phyloP scores from a whole-genome alignment of 2,888 invertebrate species.

The Cetonia aurata region DNA sequence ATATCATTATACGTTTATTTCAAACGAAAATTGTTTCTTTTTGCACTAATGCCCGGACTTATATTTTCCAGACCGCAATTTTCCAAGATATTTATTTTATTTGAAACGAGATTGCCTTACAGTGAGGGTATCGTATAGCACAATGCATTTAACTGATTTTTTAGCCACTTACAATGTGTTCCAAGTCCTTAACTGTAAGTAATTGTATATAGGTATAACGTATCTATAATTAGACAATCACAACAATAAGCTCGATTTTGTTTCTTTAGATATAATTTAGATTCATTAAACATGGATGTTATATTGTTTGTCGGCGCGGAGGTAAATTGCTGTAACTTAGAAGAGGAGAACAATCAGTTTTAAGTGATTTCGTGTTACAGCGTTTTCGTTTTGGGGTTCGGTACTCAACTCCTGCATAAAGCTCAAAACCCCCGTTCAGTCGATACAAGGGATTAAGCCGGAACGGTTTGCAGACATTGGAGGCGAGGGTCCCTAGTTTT shows the following conservation, averaged over 20 bases:
- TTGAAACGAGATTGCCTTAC: background rate
- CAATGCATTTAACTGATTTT: background rate
- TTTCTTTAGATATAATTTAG: no score
- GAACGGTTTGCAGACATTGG: constrained; percentile 34
- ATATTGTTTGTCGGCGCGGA: no score
- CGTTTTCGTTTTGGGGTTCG: background rate
- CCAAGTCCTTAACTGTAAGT: no score
- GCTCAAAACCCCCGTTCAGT: background rate
- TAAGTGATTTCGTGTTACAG: background rate
- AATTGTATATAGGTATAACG: no score
- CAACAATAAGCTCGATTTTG: no score
- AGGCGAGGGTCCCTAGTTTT: constrained; percentile 9
- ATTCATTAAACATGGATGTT: no score
- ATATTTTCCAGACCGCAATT: constrained; percentile 9
- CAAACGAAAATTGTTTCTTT: constrained; percentile 17
- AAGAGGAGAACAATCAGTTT: background rate
- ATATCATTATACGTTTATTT: constrained; percentile 27
- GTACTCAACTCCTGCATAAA: background rate
- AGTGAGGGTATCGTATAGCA: background rate
- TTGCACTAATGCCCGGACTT: constrained; percentile 8
- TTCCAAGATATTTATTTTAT: constrained; percentile 13
- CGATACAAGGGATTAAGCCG: constrained; percentile 46
- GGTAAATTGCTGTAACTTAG: no score
- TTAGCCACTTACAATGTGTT: no score
- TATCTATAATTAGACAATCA: no score